Conservation (phyloP, 2,888 invertebrate species). For the Aproaerema taeniolella region DNA sequence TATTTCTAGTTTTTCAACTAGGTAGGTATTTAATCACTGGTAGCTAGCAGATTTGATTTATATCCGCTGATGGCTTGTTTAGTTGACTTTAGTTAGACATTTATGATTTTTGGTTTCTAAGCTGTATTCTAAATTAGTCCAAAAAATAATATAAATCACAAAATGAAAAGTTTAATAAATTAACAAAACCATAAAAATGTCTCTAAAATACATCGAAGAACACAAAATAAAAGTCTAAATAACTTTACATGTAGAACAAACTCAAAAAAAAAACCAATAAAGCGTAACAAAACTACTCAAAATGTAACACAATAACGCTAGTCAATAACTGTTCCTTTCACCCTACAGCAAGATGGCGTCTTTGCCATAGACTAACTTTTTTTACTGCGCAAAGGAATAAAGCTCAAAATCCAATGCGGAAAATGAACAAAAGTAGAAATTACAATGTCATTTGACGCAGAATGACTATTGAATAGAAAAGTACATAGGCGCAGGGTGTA, state of each 20-base stretch:
- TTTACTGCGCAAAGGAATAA: conserved; percentile 27
- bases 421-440: conserved; percentile 29
- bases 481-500: conserved; percentile 64
- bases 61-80: no score
- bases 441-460: conserved; percentile 55
- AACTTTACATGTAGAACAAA: not conserved
- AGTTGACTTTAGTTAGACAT: no score
- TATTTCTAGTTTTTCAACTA: no score
- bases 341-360: conserved; percentile 63
- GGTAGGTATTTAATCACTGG: no score
- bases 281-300: conserved; percentile 45
- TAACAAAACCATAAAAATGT: no score
- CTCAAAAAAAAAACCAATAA: no score
- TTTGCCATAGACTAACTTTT: conserved; percentile 21
- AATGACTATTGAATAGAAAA: conserved; percentile 53
- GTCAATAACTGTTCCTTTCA: conserved; percentile 51
- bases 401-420: conserved; percentile 38
- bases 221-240: not conserved
- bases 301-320: conserved; percentile 58
- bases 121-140: no score
- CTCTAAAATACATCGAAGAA: no score
- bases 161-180: no score
- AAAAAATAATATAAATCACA: no score
- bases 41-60: no score
- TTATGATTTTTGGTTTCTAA: no score